phyloP scores from a whole-genome alignment of 2,797 vertebrate genomes.

The Corythornis leucogaster region DNA sequence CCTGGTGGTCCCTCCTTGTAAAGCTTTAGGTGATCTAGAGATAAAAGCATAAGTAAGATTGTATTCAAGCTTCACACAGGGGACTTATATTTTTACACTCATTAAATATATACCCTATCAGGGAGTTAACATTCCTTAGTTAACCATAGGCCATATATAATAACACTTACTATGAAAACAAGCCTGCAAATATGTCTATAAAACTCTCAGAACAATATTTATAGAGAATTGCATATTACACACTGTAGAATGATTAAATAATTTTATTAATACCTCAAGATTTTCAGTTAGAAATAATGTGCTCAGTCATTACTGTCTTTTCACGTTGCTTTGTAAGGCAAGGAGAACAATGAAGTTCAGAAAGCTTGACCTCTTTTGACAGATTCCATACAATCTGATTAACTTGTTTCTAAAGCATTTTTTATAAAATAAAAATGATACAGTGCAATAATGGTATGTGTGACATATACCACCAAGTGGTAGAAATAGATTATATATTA shows the following conservation, averaged over 20 bases:
- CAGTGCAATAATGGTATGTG: background rate
- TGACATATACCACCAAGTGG: background rate
- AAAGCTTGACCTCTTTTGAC: background rate
- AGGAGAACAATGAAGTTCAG: background rate
- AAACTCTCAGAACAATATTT: background rate
- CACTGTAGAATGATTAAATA: background rate
- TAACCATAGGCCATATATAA: background rate
- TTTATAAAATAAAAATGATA: background rate
- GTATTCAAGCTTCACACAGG: background rate
- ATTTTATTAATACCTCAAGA: background rate
- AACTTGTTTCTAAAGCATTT: background rate
- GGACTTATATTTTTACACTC: background rate
- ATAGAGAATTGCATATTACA: background rate
- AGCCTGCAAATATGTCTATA: background rate
- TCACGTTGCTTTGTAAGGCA: background rate
- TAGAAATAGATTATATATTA: background rate
- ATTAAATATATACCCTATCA: background rate
- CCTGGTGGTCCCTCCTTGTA: constrained; percentile 29
- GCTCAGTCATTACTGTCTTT: background rate
- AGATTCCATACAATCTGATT: background rate
- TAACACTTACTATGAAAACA: background rate
- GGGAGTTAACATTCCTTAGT: background rate
- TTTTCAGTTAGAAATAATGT: background rate
- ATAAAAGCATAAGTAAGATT: constrained; percentile 11
- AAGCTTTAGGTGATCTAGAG: constrained; percentile 11